Percentiles rank a stretch among this genome's conserved stretches.
phyloP scores from a whole-genome alignment of 2,113 vertebrate species.

The Lamprologus lemairii region DNA sequence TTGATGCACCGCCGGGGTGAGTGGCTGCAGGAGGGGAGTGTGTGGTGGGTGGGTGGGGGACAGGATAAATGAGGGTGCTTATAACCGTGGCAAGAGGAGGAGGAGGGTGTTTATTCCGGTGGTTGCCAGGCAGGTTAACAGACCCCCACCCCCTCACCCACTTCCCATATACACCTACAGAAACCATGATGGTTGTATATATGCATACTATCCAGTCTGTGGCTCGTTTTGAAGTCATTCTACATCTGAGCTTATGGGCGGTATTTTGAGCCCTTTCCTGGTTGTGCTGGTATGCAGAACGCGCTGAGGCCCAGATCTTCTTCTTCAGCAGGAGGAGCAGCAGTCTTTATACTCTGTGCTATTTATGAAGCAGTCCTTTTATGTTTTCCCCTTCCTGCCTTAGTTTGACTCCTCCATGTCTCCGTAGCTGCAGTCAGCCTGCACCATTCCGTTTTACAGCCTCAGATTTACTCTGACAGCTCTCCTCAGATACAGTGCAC shows the following conservation, averaged over 20 bases:
- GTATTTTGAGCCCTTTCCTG: slow-evolving; percentile 8
- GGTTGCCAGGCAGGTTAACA: slow-evolving; percentile 68
- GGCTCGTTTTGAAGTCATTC: neutral
- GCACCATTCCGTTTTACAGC: slow-evolving; percentile 7
- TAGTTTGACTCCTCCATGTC: slow-evolving; percentile 34
- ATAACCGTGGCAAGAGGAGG: neutral
- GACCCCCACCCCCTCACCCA: neutral
- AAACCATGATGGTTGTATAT: slow-evolving; percentile 3
- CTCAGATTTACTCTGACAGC: slow-evolving; percentile 30
- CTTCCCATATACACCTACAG: slow-evolving; percentile 4
- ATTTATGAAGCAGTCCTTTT: slow-evolving; percentile 47
- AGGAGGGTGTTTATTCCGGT: slow-evolving; percentile 53
- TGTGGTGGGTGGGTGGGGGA: neutral
- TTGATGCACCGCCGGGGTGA: neutral
- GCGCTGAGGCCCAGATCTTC: neutral
- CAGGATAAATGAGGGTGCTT: neutral
- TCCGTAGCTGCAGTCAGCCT: slow-evolving; percentile 18
- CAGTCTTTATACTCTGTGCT: slow-evolving; percentile 15
- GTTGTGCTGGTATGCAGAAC: slow-evolving; percentile 9
- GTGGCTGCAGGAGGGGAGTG: neutral
- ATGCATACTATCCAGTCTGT: neutral
- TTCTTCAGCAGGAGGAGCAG: neutral
- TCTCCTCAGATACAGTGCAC: slow-evolving; percentile 1
- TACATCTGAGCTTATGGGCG: neutral
- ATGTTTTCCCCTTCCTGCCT: neutral